phyloP scores from a whole-genome alignment of 2,888 invertebrate genomes.

The Pherbina coryleti region DNA sequence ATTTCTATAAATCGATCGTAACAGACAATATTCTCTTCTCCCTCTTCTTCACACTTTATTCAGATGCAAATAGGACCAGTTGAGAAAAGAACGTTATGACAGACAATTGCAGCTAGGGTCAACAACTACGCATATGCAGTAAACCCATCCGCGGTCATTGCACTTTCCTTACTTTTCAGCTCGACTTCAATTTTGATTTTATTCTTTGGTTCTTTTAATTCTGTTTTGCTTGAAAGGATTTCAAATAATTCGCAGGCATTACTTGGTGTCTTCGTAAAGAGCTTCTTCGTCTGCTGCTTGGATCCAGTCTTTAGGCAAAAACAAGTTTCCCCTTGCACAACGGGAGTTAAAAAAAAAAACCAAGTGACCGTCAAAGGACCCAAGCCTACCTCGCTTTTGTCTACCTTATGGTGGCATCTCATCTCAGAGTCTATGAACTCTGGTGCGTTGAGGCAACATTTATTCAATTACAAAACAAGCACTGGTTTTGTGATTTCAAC shows the following conservation, averaged over 20 bases:
- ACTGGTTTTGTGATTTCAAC: neutral
- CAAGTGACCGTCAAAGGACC: neutral
- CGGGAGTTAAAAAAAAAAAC: neutral
- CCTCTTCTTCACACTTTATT: neutral
- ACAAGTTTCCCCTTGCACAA: neutral
- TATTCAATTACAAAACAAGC: neutral
- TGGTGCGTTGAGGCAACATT: neutral
- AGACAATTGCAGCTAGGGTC: neutral
- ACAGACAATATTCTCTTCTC: neutral
- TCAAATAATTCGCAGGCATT: too few species aligned
- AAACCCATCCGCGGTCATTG: neutral
- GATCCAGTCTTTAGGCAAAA: neutral
- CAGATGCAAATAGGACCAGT: conserved; percentile 5
- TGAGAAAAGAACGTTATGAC: neutral
- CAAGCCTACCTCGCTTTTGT: neutral
- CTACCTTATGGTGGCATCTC: neutral
- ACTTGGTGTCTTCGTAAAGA: too few species aligned
- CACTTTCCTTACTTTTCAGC: neutral
- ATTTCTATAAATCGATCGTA: neutral
- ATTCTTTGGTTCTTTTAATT: neutral
- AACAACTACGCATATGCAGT: neutral
- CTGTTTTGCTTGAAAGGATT: neutral
- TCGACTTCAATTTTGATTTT: neutral
- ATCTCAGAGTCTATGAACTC: conserved; percentile 13
- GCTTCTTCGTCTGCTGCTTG: neutral